phyloP scores from a whole-genome alignment of 1,140 invertebrate species.

The Scaptomyza hsui region DNA sequence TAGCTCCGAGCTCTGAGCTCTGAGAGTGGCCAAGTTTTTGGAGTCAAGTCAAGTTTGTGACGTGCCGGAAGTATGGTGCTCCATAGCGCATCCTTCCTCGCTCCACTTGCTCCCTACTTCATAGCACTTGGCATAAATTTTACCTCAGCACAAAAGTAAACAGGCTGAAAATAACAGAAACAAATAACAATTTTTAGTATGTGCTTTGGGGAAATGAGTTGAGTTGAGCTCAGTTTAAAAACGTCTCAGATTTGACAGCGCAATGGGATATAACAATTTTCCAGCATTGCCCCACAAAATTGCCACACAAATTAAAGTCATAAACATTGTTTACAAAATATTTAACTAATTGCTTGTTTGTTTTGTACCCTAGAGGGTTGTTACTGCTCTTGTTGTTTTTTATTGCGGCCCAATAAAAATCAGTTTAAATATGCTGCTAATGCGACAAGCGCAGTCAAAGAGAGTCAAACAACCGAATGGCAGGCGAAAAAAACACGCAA shows the following conservation, averaged over 20 bases:
- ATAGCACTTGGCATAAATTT: constrained; percentile 51
- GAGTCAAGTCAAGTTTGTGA: constrained; percentile 29
- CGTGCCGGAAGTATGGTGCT: constrained; percentile 49
- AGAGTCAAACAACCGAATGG: constrained; percentile 18
- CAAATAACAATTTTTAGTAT: constrained; percentile 24
- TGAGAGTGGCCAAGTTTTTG: constrained; percentile 20
- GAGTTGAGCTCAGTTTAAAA: constrained; percentile 9
- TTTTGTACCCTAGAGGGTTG: background rate
- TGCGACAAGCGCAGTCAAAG: constrained; percentile 45
- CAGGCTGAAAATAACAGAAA: constrained; percentile 39
- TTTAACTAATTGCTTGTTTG: constrained; percentile 30
- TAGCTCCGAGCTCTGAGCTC: too few species aligned
- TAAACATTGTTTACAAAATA: constrained; percentile 31
- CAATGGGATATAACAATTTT: constrained; percentile 19
- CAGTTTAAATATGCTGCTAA: constrained; percentile 70
- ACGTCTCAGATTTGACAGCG: background rate
- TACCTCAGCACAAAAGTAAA: constrained; percentile 36
- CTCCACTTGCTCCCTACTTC: background rate
- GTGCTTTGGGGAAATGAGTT: constrained; percentile 5
- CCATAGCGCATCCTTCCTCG: constrained; percentile 29
- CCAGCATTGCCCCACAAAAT: constrained; percentile 24
- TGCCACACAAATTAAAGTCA: constrained; percentile 19
- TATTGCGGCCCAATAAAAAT: constrained; percentile 52
- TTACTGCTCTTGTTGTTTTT: too few species aligned
- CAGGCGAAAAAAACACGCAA: constrained; percentile 54